Conservation (phyloP, 2,113 vertebrate genomes). For the Prunella fulvescens region DNA sequence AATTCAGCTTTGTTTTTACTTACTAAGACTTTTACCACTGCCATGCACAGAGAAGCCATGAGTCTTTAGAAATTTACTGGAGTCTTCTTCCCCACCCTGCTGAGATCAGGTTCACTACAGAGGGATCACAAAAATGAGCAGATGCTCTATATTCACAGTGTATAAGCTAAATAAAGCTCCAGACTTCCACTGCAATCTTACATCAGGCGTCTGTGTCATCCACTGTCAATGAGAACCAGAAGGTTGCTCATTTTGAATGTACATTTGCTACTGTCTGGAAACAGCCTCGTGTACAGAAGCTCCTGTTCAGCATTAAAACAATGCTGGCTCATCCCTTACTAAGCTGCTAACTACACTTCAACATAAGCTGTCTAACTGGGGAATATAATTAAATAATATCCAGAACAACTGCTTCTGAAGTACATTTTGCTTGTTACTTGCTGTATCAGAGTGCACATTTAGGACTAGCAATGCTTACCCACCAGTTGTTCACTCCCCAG, state of each 20-base stretch:
- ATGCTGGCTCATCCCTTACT: background rate
- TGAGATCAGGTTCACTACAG: background rate
- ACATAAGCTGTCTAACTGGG: background rate
- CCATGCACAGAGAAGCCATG: background rate
- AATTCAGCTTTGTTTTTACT: background rate
- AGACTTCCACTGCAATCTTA: background rate
- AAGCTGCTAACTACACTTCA: constrained; percentile 25
- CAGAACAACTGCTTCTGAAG: background rate
- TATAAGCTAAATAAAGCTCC: background rate
- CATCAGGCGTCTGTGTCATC: background rate
- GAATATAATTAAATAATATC: background rate
- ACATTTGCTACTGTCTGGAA: background rate
- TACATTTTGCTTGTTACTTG: background rate
- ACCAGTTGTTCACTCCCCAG: background rate
- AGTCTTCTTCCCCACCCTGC: background rate
- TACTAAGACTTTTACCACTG: background rate
- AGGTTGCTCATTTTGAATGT: background rate
- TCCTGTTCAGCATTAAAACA: background rate
- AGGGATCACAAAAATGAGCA: background rate
- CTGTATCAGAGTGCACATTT: background rate
- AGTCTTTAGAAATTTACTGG: background rate
- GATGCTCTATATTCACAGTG: background rate
- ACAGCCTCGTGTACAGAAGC: background rate
- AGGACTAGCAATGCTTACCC: background rate
- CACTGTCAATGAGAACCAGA: background rate